Base-by-base conservation (phyloP, 2,888 invertebrate genomes). In the Capitulum mitella region DNA sequence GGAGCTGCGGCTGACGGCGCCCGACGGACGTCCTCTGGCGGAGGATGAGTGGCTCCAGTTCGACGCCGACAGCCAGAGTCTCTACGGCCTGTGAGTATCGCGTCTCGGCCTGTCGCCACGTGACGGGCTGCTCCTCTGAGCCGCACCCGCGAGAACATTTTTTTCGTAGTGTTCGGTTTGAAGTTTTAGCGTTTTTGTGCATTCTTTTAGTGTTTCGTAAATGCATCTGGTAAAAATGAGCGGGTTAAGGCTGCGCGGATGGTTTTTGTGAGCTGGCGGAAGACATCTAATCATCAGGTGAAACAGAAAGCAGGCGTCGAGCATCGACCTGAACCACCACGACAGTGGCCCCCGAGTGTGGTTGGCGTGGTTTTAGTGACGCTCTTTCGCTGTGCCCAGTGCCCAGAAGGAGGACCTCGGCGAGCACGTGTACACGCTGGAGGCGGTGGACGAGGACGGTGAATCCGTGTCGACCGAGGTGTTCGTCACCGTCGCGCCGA, bases 21-120 rank as follows among this genome's bases (percentile, higher is more conserved):
- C 89, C 81, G 92, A 94, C 83, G 89, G 92, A 79, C 89, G 89
- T 12, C 88, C 90, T 77, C 87, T 94, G 46, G 89, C 90, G 16
- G 84, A 88, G 0, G 88, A 90, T 29, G 91, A 92, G 84, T 97
- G 97, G 96, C 86, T 97, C 82, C 94, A 95, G 85, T 95, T 96
- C 85, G 94, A 97, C 85, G 88, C 89, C 1, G 92, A 92, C 83
- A 94, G 93, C 86, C 92, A 94, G 84, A 94, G 93, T 86, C 93
- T 97, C 86, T 94, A 91, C 84, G 96, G 96, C 0, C 89, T 97
- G 80, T 94, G 86, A 91, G 93, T 90, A 40, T 6, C 6, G 51
- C 26, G 51, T 22, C 22, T 6, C 51, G 19, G 3, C 51, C n/a
- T n/a, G n/a, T n/a, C n/a, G n/a, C n/a, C n/a, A n/a, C n/a, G n/a